phyloP scores from a whole-genome alignment of 2,113 vertebrate genomes.

The Drymodes brunneopygia region DNA sequence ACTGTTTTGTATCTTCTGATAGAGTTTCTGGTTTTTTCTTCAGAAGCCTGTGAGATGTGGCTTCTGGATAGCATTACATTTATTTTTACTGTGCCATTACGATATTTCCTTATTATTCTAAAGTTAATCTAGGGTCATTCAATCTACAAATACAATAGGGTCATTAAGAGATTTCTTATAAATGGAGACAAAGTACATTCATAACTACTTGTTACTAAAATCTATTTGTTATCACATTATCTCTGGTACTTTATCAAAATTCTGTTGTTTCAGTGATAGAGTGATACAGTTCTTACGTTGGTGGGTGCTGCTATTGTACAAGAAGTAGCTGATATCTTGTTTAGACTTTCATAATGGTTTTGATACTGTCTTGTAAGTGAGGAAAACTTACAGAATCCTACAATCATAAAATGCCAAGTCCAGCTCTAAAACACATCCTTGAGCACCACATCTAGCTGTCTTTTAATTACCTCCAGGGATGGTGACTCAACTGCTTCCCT shows the following conservation, averaged over 20 bases:
- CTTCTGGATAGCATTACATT: background rate
- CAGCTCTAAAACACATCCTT: background rate
- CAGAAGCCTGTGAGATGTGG: background rate
- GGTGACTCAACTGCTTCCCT: background rate
- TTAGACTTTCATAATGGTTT: background rate
- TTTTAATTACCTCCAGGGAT: background rate
- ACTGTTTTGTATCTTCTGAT: background rate
- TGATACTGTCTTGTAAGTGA: background rate
- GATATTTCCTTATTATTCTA: background rate
- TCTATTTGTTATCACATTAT: background rate
- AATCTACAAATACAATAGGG: background rate
- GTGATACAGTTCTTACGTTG: background rate
- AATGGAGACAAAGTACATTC: background rate
- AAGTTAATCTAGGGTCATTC: background rate
- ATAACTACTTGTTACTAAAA: background rate
- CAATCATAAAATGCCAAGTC: background rate
- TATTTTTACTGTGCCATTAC: background rate
- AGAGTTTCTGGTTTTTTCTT: accelerated
- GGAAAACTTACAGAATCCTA: background rate
- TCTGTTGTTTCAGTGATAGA: background rate
- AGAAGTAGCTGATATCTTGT: background rate
- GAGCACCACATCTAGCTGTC: background rate
- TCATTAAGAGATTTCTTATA: background rate
- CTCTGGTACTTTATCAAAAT: background rate
- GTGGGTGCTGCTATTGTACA: background rate